Conservation (phyloP, 2,888 invertebrate species). For the Calliphora vomitoria region DNA sequence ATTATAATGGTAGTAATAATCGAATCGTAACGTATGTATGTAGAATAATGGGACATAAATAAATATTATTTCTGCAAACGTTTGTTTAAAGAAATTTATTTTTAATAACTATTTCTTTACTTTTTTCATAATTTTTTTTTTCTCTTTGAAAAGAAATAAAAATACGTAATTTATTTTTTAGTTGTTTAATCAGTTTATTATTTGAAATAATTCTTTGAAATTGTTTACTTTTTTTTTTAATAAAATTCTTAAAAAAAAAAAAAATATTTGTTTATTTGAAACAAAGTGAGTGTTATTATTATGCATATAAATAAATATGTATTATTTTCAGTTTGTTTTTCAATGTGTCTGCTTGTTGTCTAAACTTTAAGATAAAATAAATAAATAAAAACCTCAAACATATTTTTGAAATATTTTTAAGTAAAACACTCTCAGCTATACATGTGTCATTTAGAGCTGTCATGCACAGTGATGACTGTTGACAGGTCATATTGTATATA, state of each 20-base stretch:
- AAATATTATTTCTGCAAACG: neutral
- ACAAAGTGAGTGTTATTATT: neutral
- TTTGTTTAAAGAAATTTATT: neutral
- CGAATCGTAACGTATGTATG: neutral
- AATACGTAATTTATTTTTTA: neutral
- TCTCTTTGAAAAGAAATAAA: neutral
- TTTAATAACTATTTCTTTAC: neutral
- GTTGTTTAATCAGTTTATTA: neutral
- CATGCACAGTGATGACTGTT: constrained; percentile 25
- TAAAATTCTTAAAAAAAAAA: neutral
- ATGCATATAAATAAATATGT: constrained; percentile 12
- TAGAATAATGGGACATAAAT: neutral
- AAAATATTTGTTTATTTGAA: constrained; percentile 20
- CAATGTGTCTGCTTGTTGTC: constrained; percentile 28
- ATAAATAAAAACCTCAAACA: constrained; percentile 14
- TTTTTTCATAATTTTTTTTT: neutral
- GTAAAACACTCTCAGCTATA: neutral
- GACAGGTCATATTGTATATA: constrained; percentile 10
- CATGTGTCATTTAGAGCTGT: constrained; percentile 43
- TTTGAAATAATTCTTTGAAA: neutral
- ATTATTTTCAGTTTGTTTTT: constrained; percentile 4
- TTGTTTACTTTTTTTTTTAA: neutral
- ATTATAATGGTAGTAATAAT: constrained; percentile 21
- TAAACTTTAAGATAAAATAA: constrained; percentile 30
- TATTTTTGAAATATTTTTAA: constrained; percentile 1